Conservation (phyloP, 2,888 invertebrate genomes). For the Caenorhabditis sp. region DNA sequence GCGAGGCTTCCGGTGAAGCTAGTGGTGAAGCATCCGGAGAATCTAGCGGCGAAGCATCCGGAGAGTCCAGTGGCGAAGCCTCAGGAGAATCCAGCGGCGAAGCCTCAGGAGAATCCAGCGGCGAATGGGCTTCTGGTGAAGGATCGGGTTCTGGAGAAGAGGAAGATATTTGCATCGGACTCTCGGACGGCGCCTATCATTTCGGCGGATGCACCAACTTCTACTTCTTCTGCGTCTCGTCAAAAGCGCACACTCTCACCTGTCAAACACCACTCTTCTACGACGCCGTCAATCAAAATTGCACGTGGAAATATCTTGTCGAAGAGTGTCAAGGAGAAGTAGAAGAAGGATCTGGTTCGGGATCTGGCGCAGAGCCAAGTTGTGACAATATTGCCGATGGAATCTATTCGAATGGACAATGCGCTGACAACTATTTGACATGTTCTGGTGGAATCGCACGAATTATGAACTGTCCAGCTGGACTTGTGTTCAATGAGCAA, state of each 20-base stretch:
- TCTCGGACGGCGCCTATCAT: slow-evolving; percentile 28
- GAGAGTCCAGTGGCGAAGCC: slow-evolving; percentile 19
- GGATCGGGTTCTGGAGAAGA: slow-evolving; percentile 15
- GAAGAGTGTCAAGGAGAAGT: slow-evolving; percentile 20
- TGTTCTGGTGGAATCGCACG: slow-evolving; percentile 30
- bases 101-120: slow-evolving; percentile 19
- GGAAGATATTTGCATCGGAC: slow-evolving; percentile 10
- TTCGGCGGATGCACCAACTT: slow-evolving; percentile 26
- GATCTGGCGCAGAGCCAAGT: slow-evolving; percentile 21
- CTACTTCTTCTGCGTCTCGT: slow-evolving; percentile 30
- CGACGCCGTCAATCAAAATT: slow-evolving; percentile 20
- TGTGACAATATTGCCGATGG: slow-evolving; percentile 24
- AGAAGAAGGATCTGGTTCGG: slow-evolving; percentile 21
- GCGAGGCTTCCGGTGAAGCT: slow-evolving; percentile 16
- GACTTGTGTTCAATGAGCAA: slow-evolving; percentile 22
- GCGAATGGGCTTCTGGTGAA: slow-evolving; percentile 19
- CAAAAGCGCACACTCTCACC: slow-evolving; percentile 20
- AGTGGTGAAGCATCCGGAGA: slow-evolving; percentile 22
- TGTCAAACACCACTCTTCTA: slow-evolving; percentile 37
- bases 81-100: slow-evolving; percentile 12
- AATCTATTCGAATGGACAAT: slow-evolving; percentile 13
- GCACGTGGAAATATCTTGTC: slow-evolving; percentile 20
- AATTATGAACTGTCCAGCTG: slow-evolving; percentile 29
- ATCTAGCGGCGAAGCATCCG: slow-evolving; percentile 18
- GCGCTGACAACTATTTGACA: slow-evolving; percentile 16